Base-by-base conservation (phyloP, 2,888 invertebrate species). In the Plebejus anna region DNA sequence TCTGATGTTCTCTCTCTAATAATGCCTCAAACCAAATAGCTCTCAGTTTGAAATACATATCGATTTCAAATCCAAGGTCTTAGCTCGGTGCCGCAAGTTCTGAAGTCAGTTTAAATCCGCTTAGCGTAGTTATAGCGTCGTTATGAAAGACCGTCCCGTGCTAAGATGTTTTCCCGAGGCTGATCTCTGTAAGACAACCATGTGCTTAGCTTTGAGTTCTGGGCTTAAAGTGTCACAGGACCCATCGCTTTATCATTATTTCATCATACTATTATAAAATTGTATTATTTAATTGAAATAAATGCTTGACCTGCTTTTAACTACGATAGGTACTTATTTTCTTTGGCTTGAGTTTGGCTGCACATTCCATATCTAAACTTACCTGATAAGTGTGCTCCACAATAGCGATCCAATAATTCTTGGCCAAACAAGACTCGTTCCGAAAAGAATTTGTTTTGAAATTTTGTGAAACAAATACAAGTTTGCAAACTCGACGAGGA, bases 61-160 rank as follows among this genome's bases (percentile, higher is more conserved):
- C 28, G 70, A 71, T 71, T 71, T 42, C 42, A 71, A 38, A 71
- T 36, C 70, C 70, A 71, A 71, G 70, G n/a, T 42, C 70, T 71
- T n/a, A 71, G 22, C 36, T 36, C 42, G 9, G 1, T 16, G 70
- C 38, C 42, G 70, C 38, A n/a, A 42, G 38, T 42, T 71, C 71
- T 71, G 22, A 71, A 71, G 9, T 42, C 38, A 42, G 38, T 42
- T 71, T 71, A 42, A 71, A 71, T 71, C 38, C 71, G 38, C 71
- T 71, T 71, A 71, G 42, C n/a, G 28, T 42, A 71, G 71, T 71
- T 42, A 42, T 71, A 38, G 42, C n/a, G 38, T 5, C 42, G 22
- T 42, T 42, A 38, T 42, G 71, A 71, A 71, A 71, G 16, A 71
- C 42, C 9, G 32, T 66, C 32, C 66, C 4, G 22, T 3, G 28